Base-by-base conservation (phyloP, 2,113 vertebrate species). In the Diphyllodes magnificus region DNA sequence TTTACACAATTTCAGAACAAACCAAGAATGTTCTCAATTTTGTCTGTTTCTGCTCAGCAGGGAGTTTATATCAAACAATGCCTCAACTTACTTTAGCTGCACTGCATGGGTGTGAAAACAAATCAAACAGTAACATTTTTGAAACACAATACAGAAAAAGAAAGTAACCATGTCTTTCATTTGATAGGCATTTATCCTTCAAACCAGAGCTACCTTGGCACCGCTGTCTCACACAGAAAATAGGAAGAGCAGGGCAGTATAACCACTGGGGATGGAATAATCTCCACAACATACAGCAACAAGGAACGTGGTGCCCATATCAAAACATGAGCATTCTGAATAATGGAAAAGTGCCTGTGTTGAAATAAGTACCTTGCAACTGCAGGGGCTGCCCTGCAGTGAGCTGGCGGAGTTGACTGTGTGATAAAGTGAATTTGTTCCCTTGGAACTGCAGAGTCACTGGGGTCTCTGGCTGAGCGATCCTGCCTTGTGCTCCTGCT, bases 401-500 rank as follows among this genome's bases (percentile, higher is more conserved):
- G 81, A 99, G 98, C 97, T 99, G 99, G 30, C 99, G 98, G 30
- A 99, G 98, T 64, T 99, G 99, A 81, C 99, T 99, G 31, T 98
- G 99, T 8, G 99, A 99, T 57, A 99, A 83, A 18, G 99, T 99
- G 85, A 99, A 99, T 94, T 99, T 99, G 97, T 99, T 99, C 42
- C 99, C 99, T 96, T 99, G 99, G 96, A 99, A 99, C 96, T 99
- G 99, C 88, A 99, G 97, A 4, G 99, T 99, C 92, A 99, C 99
- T 0, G 99, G 99, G 21, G 98, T 99, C 97, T 99, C 99, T 10
- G 98, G 98, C 95, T 98, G 98, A 21, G 99, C 97, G 6, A 99
- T 98, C 23, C 99, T 98, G 87, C 98, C 98, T 96, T 99, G 99
- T 66, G 95, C 96, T 69, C 98, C 98, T 60, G 98, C 97, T 93